Evolutionary conservation across 1,140 invertebrate genomes (phyloP), one percentile per base, ranked within the genome.

Genomic region (Dendrolimus punctatus): DNA sequence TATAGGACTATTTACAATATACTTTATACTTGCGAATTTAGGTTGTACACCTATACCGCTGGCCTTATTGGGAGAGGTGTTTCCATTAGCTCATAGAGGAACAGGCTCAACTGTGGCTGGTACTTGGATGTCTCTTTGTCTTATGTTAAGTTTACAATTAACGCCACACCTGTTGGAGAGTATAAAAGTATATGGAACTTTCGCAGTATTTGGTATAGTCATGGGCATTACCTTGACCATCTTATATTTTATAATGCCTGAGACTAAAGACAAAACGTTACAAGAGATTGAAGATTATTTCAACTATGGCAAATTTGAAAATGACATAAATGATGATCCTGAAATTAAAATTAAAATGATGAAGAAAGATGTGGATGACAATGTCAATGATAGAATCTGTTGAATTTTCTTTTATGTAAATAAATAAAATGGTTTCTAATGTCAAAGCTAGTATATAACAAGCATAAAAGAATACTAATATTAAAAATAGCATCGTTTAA

Each of bases 21-120:
- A 75, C 52, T 80, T 83, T 44, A 60, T 80, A 9, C 46, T 76
- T 4, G 65, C 64, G 2, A 80, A 80, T 51, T 71, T 83, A 9
- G 80, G 80, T 2, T 77, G 77, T 60, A 75, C 76, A n/a, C 74
- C 77, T 0, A 78, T 83, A 59, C 71, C 80, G 2, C 49, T 79
- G 37, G 69, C 71, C 2, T 66, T 84, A 38, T 52, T 76, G 5
- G 80, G 80, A 9, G 80, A 84, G 51, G 49, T 81, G 4, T 76
- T 77, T 38, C 80, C 80, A 6, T 54, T 81, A 40, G 58, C 57
- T 5, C 73, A 81, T 42, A 72, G 76, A 60, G 69, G 67, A 0
- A 60, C 62, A 2, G 78, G 76, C 0, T 60, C 74, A 8, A 54
- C 68, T 36, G 58, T 78, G 0, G 51, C 57, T 5, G 78, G 78